phyloP scores from a whole-genome alignment of 2,888 invertebrate species.

The Mythimna pallens region DNA sequence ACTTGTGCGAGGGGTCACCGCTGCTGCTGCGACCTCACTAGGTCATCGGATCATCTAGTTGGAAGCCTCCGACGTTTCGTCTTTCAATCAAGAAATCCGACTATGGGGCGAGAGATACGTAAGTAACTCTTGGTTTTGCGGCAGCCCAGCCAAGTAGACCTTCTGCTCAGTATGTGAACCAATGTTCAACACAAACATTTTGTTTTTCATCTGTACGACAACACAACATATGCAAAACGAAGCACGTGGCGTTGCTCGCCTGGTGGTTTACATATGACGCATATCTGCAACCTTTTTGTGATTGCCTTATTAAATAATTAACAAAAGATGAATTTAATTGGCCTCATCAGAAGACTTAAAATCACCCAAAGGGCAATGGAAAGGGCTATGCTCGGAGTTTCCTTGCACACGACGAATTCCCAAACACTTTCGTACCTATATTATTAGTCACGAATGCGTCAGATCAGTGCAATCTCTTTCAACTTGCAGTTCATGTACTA shows the following conservation, averaged over 20 bases:
- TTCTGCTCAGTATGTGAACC: background rate
- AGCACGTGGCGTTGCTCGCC: conserved; percentile 52
- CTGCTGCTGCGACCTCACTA: no score
- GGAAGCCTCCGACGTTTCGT: no score
- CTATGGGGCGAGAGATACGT: no score
- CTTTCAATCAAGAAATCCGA: no score
- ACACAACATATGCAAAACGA: conserved; percentile 50
- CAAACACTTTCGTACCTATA: conserved; percentile 35
- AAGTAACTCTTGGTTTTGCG: no score
- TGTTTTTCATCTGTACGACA: conserved; percentile 10
- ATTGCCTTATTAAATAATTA: conserved; percentile 18
- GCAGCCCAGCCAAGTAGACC: background rate
- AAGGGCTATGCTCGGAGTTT: no score
- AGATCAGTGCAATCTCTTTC: conserved; percentile 19
- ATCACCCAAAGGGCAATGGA: no score
- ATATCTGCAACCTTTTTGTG: conserved; percentile 40
- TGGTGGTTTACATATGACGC: conserved; percentile 63
- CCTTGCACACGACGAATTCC: no score
- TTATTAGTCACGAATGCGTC: conserved; percentile 50
- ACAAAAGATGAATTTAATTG: conserved; percentile 7
- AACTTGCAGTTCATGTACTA: conserved; percentile 9
- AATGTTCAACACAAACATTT: conserved; percentile 20
- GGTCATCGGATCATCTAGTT: no score
- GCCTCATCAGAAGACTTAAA: no score
- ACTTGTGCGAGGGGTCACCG: no score